phyloP scores from a whole-genome alignment of 2,888 invertebrate genomes.

The Shargacucullia verbasci region DNA sequence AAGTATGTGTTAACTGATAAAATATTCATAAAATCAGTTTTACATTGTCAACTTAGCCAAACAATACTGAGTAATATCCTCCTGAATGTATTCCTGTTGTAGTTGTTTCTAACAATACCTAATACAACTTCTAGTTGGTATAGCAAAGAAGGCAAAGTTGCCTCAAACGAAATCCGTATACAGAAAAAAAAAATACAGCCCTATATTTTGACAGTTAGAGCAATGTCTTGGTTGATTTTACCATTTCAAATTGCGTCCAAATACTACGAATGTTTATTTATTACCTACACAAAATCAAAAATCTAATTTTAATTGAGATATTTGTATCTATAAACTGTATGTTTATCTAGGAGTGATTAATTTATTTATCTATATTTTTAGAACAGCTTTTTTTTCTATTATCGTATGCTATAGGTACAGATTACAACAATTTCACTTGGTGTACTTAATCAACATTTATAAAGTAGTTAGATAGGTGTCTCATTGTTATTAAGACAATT shows the following conservation, averaged over 20 bases:
- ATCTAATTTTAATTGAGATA: too few relatives aligned
- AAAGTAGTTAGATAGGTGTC: conserved; percentile 28
- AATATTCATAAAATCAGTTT: too few relatives aligned
- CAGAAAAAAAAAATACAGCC: not conserved
- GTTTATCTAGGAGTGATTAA: too few relatives aligned
- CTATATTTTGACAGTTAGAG: not conserved
- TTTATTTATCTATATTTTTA: too few relatives aligned
- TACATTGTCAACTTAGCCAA: not conserved
- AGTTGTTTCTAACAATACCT: too few relatives aligned
- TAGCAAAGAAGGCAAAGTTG: not conserved
- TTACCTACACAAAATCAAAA: too few relatives aligned
- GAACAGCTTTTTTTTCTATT: not conserved
- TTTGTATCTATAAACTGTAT: too few relatives aligned
- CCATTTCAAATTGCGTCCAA: too few relatives aligned
- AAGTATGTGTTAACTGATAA: conserved; percentile 8
- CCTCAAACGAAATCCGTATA: not conserved
- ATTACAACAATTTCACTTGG: conserved; percentile 20
- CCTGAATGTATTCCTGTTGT: not conserved
- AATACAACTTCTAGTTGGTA: too few relatives aligned
- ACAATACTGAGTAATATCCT: not conserved
- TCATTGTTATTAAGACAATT: conserved; percentile 10
- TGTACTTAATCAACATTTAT: conserved; percentile 44
- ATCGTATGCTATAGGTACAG: conserved; percentile 10
- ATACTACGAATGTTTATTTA: too few relatives aligned
- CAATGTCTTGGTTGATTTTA: too few relatives aligned